A percentile compares a stretch with the other conserved stretches of the same genome.
phyloP scores from a whole-genome alignment of 1,140 invertebrate species.

The Zaprionus gabonicus region DNA sequence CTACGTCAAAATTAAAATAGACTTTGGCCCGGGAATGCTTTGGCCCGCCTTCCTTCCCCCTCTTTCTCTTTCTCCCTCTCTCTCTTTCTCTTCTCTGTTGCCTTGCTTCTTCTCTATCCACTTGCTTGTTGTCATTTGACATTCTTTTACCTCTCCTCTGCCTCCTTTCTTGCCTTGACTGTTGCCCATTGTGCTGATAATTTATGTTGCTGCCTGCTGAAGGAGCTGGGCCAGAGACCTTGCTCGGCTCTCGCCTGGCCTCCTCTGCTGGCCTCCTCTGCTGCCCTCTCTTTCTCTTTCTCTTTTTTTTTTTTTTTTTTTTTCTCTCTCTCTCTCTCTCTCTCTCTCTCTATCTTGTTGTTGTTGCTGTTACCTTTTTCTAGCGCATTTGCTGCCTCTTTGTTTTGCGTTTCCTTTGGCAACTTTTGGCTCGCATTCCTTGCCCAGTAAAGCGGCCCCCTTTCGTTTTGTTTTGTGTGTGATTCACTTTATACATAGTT shows the following conservation, averaged over 20 bases:
- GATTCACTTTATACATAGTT: conserved; percentile 55
- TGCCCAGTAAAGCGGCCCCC: conserved; percentile 43
- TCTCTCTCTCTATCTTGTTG: not conserved
- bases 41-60: not conserved
- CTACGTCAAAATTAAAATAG: conserved; percentile 77
- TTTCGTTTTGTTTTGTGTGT: conserved; percentile 51
- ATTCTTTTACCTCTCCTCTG: conserved; percentile 24
- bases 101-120: not conserved
- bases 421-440: conserved; percentile 66
- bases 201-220: conserved; percentile 52
- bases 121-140: conserved; percentile 33
- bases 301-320: not conserved
- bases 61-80: not conserved
- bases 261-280: conserved; percentile 16
- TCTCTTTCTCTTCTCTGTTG: not conserved
- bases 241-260: conserved; percentile 41
- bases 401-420: conserved; percentile 64
- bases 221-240: conserved; percentile 7
- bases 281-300: conserved; percentile 13
- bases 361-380: conserved; percentile 25
- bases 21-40: conserved; percentile 51
- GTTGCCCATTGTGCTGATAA: conserved; percentile 69
- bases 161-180: conserved; percentile 56
- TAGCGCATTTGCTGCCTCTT: conserved; percentile 43
- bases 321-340: not conserved